Percentiles rank a stretch among this genome's conserved stretches.
Evolutionary conservation across 1,140 invertebrate species (phyloP).

Genomic region (Hyles euphorbiae): DNA sequence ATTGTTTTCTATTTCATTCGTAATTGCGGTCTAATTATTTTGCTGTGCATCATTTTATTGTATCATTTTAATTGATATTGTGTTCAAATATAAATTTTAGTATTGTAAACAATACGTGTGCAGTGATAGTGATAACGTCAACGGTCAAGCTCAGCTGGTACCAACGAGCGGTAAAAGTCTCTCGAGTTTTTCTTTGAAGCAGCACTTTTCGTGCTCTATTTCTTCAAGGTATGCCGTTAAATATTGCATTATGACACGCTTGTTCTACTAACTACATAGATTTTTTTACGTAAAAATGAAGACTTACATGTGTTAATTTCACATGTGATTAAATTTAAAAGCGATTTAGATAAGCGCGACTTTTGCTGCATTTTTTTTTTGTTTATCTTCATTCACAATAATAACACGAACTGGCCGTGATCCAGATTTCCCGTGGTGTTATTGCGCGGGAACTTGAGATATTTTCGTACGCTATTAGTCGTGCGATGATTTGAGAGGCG

Average conservation of each 20-base stretch:
- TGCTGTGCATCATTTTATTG: not conserved
- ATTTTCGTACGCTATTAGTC: slow-evolving; percentile 65
- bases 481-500: slow-evolving; percentile 44
- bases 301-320: not conserved
- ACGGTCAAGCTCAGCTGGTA: slow-evolving; percentile 69
- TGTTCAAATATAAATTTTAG: not conserved
- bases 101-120: slow-evolving; percentile 9
- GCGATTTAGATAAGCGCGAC: slow-evolving; percentile 7
- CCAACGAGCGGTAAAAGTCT: slow-evolving; percentile 70
- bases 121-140: slow-evolving; percentile 59
- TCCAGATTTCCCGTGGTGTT: slow-evolving; percentile 66
- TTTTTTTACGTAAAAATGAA: not conserved
- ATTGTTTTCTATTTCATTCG: slow-evolving; percentile 6
- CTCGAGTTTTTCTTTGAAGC: slow-evolving; percentile 60
- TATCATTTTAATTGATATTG: not conserved
- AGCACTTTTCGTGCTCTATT: slow-evolving; percentile 65
- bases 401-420: slow-evolving; percentile 58
- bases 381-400: slow-evolving; percentile 45
- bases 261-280: slow-evolving; percentile 9
- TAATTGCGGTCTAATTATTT: slow-evolving; percentile 1
- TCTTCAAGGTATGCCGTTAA: slow-evolving; percentile 68
- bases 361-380: slow-evolving; percentile 16
- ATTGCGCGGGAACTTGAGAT: slow-evolving; percentile 68
- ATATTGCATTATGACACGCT: slow-evolving; percentile 33
- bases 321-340: slow-evolving; percentile 1